Conservation (phyloP, 2,888 invertebrate genomes). For the Molorchus minor region DNA sequence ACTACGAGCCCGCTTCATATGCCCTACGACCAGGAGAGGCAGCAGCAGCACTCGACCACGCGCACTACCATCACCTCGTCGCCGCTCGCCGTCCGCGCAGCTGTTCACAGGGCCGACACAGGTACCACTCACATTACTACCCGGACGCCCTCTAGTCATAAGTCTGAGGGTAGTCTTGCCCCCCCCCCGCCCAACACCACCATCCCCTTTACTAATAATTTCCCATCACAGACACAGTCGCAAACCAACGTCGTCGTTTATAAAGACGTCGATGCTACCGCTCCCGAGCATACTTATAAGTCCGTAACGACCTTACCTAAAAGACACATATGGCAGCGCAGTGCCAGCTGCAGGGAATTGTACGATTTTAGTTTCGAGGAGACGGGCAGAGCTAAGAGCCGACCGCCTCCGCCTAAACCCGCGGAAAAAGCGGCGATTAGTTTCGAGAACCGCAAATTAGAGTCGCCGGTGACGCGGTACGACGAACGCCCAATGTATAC, state of each 20-base stretch:
- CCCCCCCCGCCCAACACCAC: slow-evolving; percentile 40
- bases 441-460: slow-evolving; percentile 64
- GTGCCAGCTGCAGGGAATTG: slow-evolving; percentile 84
- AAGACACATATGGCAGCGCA: slow-evolving; percentile 76
- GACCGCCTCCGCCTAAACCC: slow-evolving; percentile 64
- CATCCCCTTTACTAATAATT: slow-evolving; percentile 51
- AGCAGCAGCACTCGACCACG: slow-evolving; percentile 52
- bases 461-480: slow-evolving; percentile 78
- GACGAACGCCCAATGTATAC: slow-evolving; percentile 74
- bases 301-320: slow-evolving; percentile 58
- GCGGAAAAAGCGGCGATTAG: slow-evolving; percentile 55
- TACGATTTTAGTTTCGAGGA: slow-evolving; percentile 81
- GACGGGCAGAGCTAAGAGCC: slow-evolving; percentile 72
- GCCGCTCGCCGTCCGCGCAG: slow-evolving; percentile 64
- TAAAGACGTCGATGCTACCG: slow-evolving; percentile 43
- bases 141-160: slow-evolving; percentile 68
- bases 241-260: slow-evolving; percentile 60
- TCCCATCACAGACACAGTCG: slow-evolving; percentile 61
- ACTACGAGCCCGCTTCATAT: slow-evolving; percentile 60
- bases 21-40: slow-evolving; percentile 36
- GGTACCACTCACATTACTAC: slow-evolving; percentile 62
- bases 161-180: slow-evolving; percentile 67
- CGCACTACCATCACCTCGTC: slow-evolving; percentile 61
- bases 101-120: slow-evolving; percentile 66
- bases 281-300: slow-evolving; percentile 51